Conservation (phyloP, 2,888 invertebrate species). For the Lobophora halterata region DNA sequence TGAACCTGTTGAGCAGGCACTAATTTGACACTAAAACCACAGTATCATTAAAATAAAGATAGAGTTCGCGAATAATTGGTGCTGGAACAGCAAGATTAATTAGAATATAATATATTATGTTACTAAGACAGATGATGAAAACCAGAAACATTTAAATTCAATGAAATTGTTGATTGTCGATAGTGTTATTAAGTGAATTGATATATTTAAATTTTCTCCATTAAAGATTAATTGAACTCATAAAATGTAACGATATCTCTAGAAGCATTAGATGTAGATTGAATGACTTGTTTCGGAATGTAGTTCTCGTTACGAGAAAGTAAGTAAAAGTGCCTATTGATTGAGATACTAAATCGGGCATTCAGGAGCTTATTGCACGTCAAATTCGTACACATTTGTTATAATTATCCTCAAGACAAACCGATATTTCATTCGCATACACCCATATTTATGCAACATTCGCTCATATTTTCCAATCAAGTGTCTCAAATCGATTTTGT, state of each 20-base stretch:
- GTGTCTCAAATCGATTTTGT: slow-evolving; percentile 6
- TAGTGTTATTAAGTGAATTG: too few relatives aligned
- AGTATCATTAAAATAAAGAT: slow-evolving; percentile 1
- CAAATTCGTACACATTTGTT: slow-evolving; percentile 15
- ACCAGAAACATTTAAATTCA: too few relatives aligned
- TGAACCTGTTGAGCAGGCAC: slow-evolving; percentile 10
- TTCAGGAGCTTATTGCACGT: slow-evolving; percentile 1
- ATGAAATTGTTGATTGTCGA: too few relatives aligned
- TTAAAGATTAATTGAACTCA: slow-evolving; percentile 1
- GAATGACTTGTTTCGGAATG: slow-evolving; percentile 1
- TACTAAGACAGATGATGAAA: too few relatives aligned
- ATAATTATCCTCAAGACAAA: neutral
- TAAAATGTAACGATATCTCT: slow-evolving; percentile 13
- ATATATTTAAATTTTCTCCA: too few relatives aligned
- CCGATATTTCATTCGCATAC: too few relatives aligned
- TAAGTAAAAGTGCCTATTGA: slow-evolving; percentile 21
- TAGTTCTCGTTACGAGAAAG: slow-evolving; percentile 23
- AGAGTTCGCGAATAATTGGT: slow-evolving; percentile 1
- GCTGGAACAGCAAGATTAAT: too few relatives aligned
- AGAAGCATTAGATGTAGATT: neutral
- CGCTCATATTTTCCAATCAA: too few relatives aligned
- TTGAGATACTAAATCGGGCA: slow-evolving; percentile 3
- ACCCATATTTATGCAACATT: too few relatives aligned
- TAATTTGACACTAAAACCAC: slow-evolving; percentile 16
- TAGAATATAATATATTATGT: too few relatives aligned